A percentile compares a stretch with the other conserved stretches of the same genome.
These are phyloP conservation scores for Arvicola amphibius DNA, from an alignment of 2,797 vertebrate species.

Conservation along the genomic window DNA sequence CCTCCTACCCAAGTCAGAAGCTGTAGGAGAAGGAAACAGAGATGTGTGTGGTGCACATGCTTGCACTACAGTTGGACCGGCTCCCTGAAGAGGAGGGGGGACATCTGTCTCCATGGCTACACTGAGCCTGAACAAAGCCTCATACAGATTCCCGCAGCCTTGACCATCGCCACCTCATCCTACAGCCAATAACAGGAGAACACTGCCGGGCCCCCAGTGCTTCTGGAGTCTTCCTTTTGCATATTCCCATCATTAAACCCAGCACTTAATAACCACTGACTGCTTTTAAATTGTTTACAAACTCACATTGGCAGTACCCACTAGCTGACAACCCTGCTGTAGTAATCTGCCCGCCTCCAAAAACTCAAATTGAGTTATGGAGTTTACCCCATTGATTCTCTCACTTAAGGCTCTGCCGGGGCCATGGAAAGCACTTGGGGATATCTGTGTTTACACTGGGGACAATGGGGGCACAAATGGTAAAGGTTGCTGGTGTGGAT, in stretches of 20 bases:
- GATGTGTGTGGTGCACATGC: neutral
- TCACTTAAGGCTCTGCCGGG: neutral
- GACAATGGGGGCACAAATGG: conserved; percentile 23
- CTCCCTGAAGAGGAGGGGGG: neutral
- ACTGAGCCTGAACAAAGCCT: conserved; percentile 74
- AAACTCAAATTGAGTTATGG: conserved; percentile 47
- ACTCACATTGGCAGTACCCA: conserved; percentile 41
- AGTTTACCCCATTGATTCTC: conserved; percentile 12
- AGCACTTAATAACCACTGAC: neutral
- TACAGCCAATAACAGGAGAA: neutral
- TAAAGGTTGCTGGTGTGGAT: neutral
- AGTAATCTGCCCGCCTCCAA: conserved; percentile 26
- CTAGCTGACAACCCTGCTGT: neutral
- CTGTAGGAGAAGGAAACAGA: neutral
- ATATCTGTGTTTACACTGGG: neutral
- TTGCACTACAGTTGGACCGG: conserved; percentile 26
- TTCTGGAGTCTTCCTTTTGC: neutral
- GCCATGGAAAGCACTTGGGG: neutral
- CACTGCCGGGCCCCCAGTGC: neutral
- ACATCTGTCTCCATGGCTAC: conserved; percentile 82
- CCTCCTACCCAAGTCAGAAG: neutral
- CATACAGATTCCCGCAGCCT: conserved; percentile 54
- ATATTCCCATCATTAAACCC: neutral
- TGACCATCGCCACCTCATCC: conserved; percentile 10
- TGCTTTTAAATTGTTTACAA: conserved; percentile 64